Evolutionary conservation across 1,140 invertebrate species (phyloP).

Genomic region (Triops cancriformis): DNA sequence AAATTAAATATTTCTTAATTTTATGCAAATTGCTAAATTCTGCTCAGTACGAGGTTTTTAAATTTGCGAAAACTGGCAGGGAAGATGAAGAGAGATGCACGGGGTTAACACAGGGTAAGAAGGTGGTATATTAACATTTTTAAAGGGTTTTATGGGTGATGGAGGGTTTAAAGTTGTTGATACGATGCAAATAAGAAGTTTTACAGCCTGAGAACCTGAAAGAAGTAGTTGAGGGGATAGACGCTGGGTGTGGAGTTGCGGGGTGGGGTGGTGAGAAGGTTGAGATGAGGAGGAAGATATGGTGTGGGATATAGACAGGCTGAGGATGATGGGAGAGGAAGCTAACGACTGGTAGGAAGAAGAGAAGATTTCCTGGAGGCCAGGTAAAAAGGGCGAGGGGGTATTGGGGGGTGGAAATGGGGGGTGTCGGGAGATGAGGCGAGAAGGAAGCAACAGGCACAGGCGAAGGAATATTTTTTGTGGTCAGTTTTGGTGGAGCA

Average conservation of each 20-base stretch:
- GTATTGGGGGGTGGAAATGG: not conserved
- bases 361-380: not conserved
- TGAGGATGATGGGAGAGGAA: conserved; percentile 14
- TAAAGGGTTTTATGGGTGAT: no score
- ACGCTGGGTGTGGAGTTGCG: not conserved
- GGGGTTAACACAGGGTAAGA: no score
- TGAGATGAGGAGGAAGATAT: not conserved
- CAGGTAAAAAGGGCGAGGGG: not conserved
- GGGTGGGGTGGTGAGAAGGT: not conserved
- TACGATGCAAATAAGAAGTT: conserved; percentile 9
- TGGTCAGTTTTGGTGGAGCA: conserved; percentile 22
- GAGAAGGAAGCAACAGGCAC: not conserved
- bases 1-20: no score
- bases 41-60: no score
- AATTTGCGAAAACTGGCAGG: no score
- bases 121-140: no score
- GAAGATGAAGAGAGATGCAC: no score
- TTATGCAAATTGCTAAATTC: no score
- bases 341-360: not conserved
- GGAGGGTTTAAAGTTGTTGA: not conserved
- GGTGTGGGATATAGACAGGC: conserved; percentile 14
- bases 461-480: conserved; percentile 20
- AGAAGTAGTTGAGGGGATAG: not conserved
- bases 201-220: not conserved
- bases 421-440: not conserved